These are phyloP conservation scores for Diorhabda carinulata DNA, from an alignment of 1,140 invertebrate genomes.

Conservation along the genomic window DNA sequence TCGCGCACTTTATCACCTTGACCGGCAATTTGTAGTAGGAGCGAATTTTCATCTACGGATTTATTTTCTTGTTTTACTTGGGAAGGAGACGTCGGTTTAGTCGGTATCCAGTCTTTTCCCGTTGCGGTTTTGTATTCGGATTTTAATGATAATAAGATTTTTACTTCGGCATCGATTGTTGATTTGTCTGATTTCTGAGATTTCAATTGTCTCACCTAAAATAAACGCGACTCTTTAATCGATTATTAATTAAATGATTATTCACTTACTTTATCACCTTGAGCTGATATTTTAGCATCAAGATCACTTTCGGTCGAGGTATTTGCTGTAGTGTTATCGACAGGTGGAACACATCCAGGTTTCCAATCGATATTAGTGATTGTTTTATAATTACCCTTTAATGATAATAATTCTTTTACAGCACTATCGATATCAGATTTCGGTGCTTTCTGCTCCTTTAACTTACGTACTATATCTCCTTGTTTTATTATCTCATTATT, in stretches of 20 bases:
- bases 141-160: conserved; percentile 66
- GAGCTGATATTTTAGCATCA: conserved; percentile 57
- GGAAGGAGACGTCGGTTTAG: conserved; percentile 58
- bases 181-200: conserved; percentile 61
- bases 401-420: conserved; percentile 67
- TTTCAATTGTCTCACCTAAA: conserved; percentile 52
- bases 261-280: conserved; percentile 65
- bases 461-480: conserved; percentile 65
- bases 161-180: conserved; percentile 58
- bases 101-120: conserved; percentile 63
- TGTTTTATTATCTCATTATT: conserved; percentile 55
- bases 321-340: background rate
- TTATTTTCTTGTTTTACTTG: conserved; percentile 43
- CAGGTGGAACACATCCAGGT: conserved; percentile 44
- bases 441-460: conserved; percentile 61
- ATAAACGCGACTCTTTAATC: background rate
- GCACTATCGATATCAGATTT: conserved; percentile 60
- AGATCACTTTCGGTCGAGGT: conserved; percentile 40
- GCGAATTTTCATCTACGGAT: conserved; percentile 26
- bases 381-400: conserved; percentile 79
- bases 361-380: conserved; percentile 39
- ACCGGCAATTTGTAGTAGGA: conserved; percentile 61
- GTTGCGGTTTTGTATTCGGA: conserved; percentile 62
- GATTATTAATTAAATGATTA: no score
- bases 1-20: conserved; percentile 70